phyloP scores from a whole-genome alignment of 2,113 vertebrate species.

The Apteryx owenii region DNA sequence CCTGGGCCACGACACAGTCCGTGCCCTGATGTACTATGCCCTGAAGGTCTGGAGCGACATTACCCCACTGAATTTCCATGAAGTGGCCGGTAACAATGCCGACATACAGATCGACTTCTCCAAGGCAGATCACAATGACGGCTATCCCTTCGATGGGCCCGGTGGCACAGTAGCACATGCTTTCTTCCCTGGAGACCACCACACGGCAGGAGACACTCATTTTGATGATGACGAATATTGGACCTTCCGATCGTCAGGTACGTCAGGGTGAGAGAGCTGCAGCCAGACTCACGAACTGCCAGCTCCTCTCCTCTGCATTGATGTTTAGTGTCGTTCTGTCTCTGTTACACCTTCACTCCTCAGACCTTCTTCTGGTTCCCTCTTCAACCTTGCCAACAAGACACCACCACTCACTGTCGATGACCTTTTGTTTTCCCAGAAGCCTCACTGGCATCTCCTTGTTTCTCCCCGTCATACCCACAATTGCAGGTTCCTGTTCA shows the following conservation, averaged over 20 bases:
- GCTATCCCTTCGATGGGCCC: slow-evolving; percentile 94
- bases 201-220: slow-evolving; percentile 90
- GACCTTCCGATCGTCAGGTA: slow-evolving; percentile 95
- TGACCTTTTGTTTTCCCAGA: not conserved
- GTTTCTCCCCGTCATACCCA: not conserved
- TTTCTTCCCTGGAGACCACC: slow-evolving; percentile 92
- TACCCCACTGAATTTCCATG: slow-evolving; percentile 93
- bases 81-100: slow-evolving; percentile 89
- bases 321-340: not conserved
- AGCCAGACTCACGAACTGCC: not conserved
- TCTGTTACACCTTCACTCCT: not conserved
- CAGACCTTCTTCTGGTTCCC: not conserved
- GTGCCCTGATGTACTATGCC: slow-evolving; percentile 95
- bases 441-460: not conserved
- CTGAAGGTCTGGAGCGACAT: slow-evolving; percentile 98
- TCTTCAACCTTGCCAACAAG: not conserved
- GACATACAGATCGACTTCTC: slow-evolving; percentile 99
- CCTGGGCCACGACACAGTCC: slow-evolving; percentile 90
- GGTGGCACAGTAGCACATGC: slow-evolving; percentile 95
- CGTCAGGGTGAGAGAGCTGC: not conserved
- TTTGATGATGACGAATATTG: slow-evolving; percentile 96
- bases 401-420: not conserved
- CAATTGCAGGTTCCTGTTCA: not conserved
- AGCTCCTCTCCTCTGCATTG: not conserved
- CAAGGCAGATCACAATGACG: slow-evolving; percentile 89